Evolutionary conservation across 2,113 vertebrate species (phyloP).

Genomic region (Seriola aureovittata): DNA sequence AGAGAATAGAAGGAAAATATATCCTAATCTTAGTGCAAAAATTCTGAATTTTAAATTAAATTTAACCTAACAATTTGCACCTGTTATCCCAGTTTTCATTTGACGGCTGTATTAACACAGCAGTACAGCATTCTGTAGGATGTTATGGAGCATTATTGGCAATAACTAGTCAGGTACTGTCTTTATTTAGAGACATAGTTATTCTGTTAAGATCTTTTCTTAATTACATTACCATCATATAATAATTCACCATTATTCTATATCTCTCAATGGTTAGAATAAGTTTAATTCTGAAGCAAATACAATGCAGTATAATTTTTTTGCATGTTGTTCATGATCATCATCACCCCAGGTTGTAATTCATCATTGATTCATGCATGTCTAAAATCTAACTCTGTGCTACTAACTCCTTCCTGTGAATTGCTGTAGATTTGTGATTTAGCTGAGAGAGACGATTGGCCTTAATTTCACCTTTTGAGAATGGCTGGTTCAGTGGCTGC

Average conservation of each 20-base stretch:
- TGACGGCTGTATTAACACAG: neutral
- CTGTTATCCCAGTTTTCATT: neutral
- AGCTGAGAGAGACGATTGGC: conserved; percentile 88
- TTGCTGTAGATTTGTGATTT: conserved; percentile 94
- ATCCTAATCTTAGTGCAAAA: neutral
- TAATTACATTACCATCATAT: neutral
- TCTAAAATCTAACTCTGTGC: conserved; percentile 82
- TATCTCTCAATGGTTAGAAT: neutral
- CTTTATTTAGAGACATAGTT: conserved; percentile 3
- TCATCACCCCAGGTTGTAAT: conserved; percentile 80
- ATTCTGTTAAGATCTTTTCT: neutral
- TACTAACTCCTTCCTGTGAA: conserved; percentile 91
- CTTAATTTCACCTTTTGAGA: conserved; percentile 91
- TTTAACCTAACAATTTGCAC: neutral
- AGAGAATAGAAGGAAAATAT: neutral
- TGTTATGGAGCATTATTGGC: neutral
- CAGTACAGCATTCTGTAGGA: neutral
- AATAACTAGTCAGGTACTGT: neutral
- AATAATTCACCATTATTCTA: conserved; percentile 21
- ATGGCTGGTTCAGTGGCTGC: conserved; percentile 89
- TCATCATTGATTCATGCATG: conserved; percentile 83
- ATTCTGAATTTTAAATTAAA: neutral
- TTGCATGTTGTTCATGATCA: conserved; percentile 73
- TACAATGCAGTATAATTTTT: conserved; percentile 25
- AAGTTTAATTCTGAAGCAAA: conserved; percentile 13